Conservation (phyloP, 2,113 vertebrate species). For the Serinus canaria region DNA sequence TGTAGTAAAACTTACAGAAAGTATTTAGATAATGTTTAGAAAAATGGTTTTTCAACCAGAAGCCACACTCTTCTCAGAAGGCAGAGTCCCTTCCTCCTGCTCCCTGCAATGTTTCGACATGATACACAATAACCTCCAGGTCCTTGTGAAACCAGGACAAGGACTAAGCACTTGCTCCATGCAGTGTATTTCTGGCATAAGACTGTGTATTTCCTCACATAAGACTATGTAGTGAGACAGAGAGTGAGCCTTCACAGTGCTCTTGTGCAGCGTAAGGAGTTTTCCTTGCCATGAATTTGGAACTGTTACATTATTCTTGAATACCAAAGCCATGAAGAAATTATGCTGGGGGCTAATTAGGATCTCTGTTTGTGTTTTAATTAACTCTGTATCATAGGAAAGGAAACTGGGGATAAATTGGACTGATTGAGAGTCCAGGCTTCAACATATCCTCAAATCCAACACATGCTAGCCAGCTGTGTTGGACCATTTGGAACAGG, state of each 20-base stretch:
- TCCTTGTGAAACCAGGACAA: not conserved
- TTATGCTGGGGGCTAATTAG: not conserved
- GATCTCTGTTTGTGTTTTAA: not conserved
- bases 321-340: not conserved
- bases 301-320: not conserved
- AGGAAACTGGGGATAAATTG: not conserved
- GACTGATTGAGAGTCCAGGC: not conserved
- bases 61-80: not conserved
- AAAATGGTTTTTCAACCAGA: accelerated
- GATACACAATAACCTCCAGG: not conserved
- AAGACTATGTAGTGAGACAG: not conserved
- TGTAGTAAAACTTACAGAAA: not conserved
- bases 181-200: too few species aligned
- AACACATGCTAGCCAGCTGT: not conserved
- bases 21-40: not conserved
- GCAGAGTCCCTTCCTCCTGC: not conserved
- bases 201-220: not conserved
- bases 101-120: not conserved
- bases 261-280: not conserved
- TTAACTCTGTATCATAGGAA: not conserved
- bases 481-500: not conserved
- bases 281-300: not conserved
- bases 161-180: not conserved
- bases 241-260: not conserved
- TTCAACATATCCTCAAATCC: not conserved